These are phyloP conservation scores for Apis mellifera DNA, from an alignment of 1,140 invertebrate genomes.

Conservation along the genomic window DNA sequence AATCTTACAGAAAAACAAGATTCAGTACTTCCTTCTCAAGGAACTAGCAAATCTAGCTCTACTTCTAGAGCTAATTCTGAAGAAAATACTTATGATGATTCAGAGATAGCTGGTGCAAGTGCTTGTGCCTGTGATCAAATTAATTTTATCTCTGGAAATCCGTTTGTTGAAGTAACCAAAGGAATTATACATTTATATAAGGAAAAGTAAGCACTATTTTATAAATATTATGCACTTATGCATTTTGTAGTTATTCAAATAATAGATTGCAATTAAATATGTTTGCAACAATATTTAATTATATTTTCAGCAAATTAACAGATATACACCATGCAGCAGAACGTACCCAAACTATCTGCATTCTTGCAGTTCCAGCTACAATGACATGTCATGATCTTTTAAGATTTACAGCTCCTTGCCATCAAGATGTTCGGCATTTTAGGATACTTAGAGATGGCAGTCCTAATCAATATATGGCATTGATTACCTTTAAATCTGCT, in stretches of 20 bases:
- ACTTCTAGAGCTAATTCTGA: conserved; percentile 79
- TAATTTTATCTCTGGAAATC: conserved; percentile 97
- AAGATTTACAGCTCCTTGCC: conserved; percentile 96
- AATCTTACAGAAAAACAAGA: conserved; percentile 79
- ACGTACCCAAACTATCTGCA: conserved; percentile 93
- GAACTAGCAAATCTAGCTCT: conserved; percentile 71
- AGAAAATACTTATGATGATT: conserved; percentile 74
- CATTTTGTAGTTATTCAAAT: not conserved
- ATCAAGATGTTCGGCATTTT: conserved; percentile 94
- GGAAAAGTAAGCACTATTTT: conserved; percentile 87
- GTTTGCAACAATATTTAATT: conserved; percentile 18
- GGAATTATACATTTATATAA: conserved; percentile 98
- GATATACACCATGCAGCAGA: conserved; percentile 85
- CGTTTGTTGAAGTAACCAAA: conserved; percentile 97
- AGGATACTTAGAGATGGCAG: conserved; percentile 92
- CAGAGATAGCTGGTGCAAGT: conserved; percentile 70
- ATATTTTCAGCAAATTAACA: conserved; percentile 81
- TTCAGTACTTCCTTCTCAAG: conserved; percentile 67
- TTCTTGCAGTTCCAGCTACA: conserved; percentile 95
- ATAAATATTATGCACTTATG: not conserved
- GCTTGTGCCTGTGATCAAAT: conserved; percentile 83
- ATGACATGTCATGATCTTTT: conserved; percentile 97
- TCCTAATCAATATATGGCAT: conserved; percentile 98
- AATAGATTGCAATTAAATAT: not conserved
- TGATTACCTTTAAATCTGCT: conserved; percentile 91